Evolutionary conservation across 2,113 vertebrate genomes (phyloP).

Genomic region (Anhinga anhinga): DNA sequence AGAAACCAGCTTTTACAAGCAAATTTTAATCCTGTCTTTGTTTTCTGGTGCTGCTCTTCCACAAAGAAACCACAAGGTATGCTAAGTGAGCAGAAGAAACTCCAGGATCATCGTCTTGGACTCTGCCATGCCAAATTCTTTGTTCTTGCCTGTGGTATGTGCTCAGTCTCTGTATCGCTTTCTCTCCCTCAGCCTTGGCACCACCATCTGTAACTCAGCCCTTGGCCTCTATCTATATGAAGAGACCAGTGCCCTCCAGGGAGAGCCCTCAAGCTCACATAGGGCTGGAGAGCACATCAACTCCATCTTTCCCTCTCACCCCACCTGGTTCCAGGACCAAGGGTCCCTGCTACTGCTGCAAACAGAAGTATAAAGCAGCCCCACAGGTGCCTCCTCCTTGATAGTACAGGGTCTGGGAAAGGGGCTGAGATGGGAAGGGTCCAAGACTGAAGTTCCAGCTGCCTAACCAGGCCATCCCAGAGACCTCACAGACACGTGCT

Average conservation of each 20-base stretch:
- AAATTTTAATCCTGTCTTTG: background rate
- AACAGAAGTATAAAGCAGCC: background rate
- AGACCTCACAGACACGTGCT: background rate
- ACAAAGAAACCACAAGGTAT: background rate
- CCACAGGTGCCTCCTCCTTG: background rate
- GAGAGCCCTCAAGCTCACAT: background rate
- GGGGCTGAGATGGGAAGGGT: background rate
- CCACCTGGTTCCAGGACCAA: background rate
- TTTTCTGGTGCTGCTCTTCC: background rate
- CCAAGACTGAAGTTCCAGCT: background rate
- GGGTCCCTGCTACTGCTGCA: background rate
- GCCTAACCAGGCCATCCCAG: background rate
- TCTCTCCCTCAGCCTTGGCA: background rate
- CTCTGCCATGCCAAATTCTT: background rate
- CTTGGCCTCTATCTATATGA: background rate
- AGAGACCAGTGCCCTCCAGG: background rate
- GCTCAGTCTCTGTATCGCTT: rapidly evolving
- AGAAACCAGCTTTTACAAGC: background rate
- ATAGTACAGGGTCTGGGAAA: background rate
- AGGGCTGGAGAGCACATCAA: background rate
- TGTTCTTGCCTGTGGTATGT: background rate
- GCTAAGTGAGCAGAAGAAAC: background rate
- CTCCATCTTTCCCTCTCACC: background rate
- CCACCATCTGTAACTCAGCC: background rate
- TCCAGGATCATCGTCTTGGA: background rate